Evolutionary conservation across 2,888 invertebrate species (phyloP).

Genomic region (Graphium colonna): DNA sequence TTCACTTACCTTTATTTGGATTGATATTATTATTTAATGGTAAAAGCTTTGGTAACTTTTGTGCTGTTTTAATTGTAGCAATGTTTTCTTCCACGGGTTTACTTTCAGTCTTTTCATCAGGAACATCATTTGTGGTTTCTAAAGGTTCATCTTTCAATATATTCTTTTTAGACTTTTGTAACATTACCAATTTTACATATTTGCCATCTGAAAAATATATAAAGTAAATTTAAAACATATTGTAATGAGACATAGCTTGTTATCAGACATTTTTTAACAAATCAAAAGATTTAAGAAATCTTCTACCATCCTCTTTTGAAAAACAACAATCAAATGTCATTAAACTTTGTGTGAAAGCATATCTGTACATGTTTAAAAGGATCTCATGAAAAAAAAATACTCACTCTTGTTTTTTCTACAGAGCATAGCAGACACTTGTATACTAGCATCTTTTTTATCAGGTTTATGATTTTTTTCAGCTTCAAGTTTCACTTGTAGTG

Average conservation of each 20-base stretch:
- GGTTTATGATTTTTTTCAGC: conserved; percentile 36
- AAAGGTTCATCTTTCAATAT: conserved; percentile 34
- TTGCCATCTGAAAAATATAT: conserved; percentile 48
- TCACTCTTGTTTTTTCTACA: conserved; percentile 58
- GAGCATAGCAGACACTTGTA: conserved; percentile 53
- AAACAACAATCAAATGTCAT: too few relatives aligned
- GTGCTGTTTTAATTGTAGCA: conserved; percentile 25
- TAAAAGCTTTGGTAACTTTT: conserved; percentile 52
- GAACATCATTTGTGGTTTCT: conserved; percentile 28
- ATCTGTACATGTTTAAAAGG: too few relatives aligned
- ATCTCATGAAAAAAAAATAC: conserved; percentile 31
- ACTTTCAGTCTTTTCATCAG: conserved; percentile 28
- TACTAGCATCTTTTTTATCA: conserved; percentile 54
- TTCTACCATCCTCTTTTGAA: too few relatives aligned
- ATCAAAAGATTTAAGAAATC: too few relatives aligned
- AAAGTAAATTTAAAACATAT: conserved; percentile 1
- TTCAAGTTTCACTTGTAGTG: conserved; percentile 63
- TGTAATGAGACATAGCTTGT: neutral
- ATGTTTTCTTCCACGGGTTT: conserved; percentile 25
- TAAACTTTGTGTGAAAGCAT: too few relatives aligned
- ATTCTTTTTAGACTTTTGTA: conserved; percentile 48
- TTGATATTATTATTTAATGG: conserved; percentile 42
- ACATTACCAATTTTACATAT: conserved; percentile 48
- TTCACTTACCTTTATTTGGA: conserved; percentile 53
- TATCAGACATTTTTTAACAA: too few relatives aligned